Conservation (phyloP, 2,888 invertebrate species). For the Ormyrus pomaceus region DNA sequence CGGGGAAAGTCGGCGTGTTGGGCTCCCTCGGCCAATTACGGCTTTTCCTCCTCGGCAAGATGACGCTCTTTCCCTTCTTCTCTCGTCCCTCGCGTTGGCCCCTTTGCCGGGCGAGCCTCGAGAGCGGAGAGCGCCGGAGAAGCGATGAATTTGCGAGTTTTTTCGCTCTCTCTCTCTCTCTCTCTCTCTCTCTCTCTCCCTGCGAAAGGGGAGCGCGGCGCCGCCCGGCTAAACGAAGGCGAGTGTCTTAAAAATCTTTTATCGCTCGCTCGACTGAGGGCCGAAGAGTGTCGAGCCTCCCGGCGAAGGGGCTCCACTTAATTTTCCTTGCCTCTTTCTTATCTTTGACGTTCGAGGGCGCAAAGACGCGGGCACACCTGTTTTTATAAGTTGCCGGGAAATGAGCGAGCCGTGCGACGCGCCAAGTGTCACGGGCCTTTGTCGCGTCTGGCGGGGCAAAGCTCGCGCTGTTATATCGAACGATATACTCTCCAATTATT, state of each 20-base stretch:
- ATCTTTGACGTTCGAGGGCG: conserved; percentile 30
- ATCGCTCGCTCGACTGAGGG: conserved; percentile 29
- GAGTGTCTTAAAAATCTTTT: conserved; percentile 50
- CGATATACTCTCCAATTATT: too few species aligned
- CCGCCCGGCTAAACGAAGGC: conserved; percentile 34
- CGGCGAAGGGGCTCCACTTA: conserved; percentile 36
- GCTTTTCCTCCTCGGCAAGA: conserved; percentile 41
- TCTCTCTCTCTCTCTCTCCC: background rate
- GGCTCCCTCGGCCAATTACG: conserved; percentile 64
- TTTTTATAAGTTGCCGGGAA: too few species aligned
- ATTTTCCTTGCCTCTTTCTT: conserved; percentile 51
- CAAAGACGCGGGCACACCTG: background rate
- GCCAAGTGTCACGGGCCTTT: background rate
- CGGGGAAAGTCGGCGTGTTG: conserved; percentile 49
- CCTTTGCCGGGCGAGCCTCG: conserved; percentile 35
- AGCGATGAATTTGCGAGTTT: conserved; percentile 67
- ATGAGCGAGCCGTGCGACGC: background rate
- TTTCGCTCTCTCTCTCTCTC: conserved; percentile 56
- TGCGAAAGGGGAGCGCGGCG: background rate
- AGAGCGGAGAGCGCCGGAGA: conserved; percentile 48
- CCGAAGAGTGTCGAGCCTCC: background rate
- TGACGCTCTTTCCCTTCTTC: conserved; percentile 14
- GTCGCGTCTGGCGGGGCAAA: too few species aligned
- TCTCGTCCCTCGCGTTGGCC: conserved; percentile 36
- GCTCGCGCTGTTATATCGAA: too few species aligned